These are phyloP conservation scores for Rhinichthys osculus DNA, from an alignment of 2,797 vertebrate genomes.

Conservation along the genomic window DNA sequence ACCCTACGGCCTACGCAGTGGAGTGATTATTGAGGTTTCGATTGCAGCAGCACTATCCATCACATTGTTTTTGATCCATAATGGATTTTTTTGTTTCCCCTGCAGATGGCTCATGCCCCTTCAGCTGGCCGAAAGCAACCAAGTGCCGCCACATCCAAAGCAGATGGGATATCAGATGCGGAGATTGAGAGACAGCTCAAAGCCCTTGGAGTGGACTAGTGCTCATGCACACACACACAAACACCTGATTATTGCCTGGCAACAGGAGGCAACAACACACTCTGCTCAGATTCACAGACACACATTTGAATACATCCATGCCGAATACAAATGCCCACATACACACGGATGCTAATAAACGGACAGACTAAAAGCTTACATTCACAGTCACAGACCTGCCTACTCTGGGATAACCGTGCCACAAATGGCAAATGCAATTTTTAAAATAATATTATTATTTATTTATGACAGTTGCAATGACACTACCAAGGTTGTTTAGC, in stretches of 20 bases:
- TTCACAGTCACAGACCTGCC: constrained; percentile 45
- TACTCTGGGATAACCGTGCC: constrained; percentile 47
- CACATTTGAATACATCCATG: not conserved
- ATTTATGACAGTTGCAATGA: constrained; percentile 27
- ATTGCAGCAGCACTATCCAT: not conserved
- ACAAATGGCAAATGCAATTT: constrained; percentile 44
- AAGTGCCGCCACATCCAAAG: constrained; percentile 79
- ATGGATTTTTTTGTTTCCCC: constrained; percentile 35
- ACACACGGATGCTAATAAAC: constrained; percentile 20
- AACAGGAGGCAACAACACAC: constrained; percentile 11
- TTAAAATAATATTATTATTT: not conserved
- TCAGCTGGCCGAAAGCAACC: constrained; percentile 82
- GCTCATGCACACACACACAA: constrained; percentile 12
- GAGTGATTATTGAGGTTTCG: not conserved
- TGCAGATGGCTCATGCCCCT: constrained; percentile 87
- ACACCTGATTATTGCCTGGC: constrained; percentile 45
- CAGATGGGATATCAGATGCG: constrained; percentile 86
- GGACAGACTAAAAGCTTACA: constrained; percentile 35
- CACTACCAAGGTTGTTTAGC: not conserved
- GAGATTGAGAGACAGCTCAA: constrained; percentile 89
- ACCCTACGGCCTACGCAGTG: not conserved
- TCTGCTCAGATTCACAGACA: not conserved
- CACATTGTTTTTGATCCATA: constrained; percentile 14
- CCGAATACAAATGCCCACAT: constrained; percentile 13
- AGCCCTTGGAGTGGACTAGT: constrained; percentile 87